A percentile compares a stretch with the other conserved stretches of the same genome.
Conservation (phyloP, 2,888 invertebrate genomes). For the Agrotis segetum region DNA sequence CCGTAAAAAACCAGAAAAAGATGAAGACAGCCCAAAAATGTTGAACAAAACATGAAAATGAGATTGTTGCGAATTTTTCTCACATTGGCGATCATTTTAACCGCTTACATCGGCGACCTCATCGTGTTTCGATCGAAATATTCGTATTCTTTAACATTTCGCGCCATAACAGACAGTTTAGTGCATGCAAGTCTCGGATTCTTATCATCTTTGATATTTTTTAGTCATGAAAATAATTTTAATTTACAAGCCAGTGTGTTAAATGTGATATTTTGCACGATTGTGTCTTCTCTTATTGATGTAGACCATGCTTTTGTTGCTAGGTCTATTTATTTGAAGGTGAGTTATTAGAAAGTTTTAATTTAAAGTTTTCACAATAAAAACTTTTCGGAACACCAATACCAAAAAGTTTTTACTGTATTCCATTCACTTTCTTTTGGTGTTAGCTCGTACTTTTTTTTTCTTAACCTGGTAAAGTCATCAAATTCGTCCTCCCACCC, state of each 20-base stretch:
- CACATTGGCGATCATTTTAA: slow-evolving; percentile 69
- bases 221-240: slow-evolving; percentile 73
- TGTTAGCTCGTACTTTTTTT: no score
- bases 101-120: slow-evolving; percentile 80
- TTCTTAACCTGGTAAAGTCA: no score
- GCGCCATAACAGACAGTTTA: slow-evolving; percentile 78
- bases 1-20: slow-evolving; percentile 9
- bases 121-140: slow-evolving; percentile 83
- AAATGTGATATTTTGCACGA: slow-evolving; percentile 79
- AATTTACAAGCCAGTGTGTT: slow-evolving; percentile 65
- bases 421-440: no score
- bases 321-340: slow-evolving; percentile 81
- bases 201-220: slow-evolving; percentile 79
- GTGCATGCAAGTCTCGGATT: slow-evolving; percentile 81
- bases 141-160: slow-evolving; percentile 74
- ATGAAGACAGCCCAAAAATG: slow-evolving; percentile 16
- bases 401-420: no score
- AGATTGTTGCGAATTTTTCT: slow-evolving; percentile 73
- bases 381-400: no score
- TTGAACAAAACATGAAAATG: slow-evolving; percentile 66
- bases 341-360: slow-evolving; percentile 57
- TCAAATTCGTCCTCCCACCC: no score
- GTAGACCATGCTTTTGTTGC: slow-evolving; percentile 85
- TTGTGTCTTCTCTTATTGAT: slow-evolving; percentile 81
- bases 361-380: not conserved